Conservation (phyloP, 2,888 invertebrate species). For the Cephus rjabovi region DNA sequence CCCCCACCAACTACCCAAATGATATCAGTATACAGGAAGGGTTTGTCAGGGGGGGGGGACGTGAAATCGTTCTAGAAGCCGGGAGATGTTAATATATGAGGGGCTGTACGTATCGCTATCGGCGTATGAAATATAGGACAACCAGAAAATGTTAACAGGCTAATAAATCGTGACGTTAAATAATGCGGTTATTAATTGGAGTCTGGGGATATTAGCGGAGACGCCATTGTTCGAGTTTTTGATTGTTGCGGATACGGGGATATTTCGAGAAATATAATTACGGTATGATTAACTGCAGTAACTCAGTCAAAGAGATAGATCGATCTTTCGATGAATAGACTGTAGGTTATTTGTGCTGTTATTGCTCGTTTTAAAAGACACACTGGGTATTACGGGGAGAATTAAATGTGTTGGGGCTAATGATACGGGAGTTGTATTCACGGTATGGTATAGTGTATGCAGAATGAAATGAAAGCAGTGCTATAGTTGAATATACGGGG, state of each 20-base stretch:
- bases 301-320: neutral
- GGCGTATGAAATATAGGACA: neutral
- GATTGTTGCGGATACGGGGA: neutral
- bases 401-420: too few relatives aligned
- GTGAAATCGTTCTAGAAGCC: neutral
- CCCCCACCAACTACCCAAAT: neutral
- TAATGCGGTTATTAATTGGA: conserved; percentile 47
- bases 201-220: conserved; percentile 46
- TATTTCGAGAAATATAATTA: neutral
- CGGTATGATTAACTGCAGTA: neutral
- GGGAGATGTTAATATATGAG: neutral
- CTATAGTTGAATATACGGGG: too few relatives aligned
- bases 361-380: neutral
- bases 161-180: conserved; percentile 31
- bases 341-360: neutral
- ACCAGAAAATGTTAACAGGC: conserved; percentile 11
- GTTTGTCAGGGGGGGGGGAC: neutral
- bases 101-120: neutral
- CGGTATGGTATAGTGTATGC: too few relatives aligned
- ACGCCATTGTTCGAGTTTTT: neutral
- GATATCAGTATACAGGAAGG: neutral
- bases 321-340: neutral
- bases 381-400: neutral
- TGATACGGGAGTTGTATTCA: too few relatives aligned
- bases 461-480: too few relatives aligned